Conservation (phyloP, 2,113 vertebrate genomes). For the Oreochromis spilurus region DNA sequence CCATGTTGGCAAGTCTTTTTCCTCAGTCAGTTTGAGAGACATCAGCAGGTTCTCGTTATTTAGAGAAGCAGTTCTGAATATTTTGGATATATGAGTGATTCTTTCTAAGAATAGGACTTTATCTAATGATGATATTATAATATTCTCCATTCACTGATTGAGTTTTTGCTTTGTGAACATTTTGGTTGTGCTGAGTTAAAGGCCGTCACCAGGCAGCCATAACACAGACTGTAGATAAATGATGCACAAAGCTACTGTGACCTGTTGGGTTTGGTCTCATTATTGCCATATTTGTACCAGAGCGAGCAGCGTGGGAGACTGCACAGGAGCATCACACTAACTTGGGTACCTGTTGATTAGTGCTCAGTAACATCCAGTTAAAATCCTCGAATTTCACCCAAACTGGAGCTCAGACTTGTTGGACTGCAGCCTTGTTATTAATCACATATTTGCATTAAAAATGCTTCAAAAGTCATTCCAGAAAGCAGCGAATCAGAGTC, state of each 20-base stretch:
- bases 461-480: neutral
- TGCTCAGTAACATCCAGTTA: neutral
- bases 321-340: neutral
- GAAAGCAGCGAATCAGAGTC: neutral
- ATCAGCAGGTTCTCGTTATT: neutral
- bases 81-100: neutral
- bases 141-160: neutral
- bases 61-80: neutral
- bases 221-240: neutral
- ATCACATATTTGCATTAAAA: neutral
- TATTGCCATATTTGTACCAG: neutral
- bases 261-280: neutral
- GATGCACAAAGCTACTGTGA: neutral
- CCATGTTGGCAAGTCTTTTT: neutral
- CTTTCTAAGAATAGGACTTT: neutral
- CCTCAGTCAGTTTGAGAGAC: neutral
- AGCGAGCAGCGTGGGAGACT: neutral
- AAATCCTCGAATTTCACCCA: neutral
- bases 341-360: neutral
- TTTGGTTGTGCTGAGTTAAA: neutral
- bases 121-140: neutral
- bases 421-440: neutral
- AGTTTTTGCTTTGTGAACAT: neutral
- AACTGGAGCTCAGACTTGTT: neutral
- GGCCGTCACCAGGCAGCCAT: rapidly evolving